Conservation (phyloP, 2,113 vertebrate species). For the Pseudois nayaur region DNA sequence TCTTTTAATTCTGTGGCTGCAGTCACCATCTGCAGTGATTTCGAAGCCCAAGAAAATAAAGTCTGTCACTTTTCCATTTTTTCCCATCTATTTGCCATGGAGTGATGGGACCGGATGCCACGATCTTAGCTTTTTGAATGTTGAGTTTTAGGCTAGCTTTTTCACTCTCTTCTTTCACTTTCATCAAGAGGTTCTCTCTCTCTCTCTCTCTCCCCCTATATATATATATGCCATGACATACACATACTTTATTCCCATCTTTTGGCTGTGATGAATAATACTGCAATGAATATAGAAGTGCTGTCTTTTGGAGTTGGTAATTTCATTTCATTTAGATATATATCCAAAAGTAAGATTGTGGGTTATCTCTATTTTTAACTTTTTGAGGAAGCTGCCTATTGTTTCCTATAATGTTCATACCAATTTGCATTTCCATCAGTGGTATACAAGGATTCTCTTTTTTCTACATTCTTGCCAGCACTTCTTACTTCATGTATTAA, state of each 20-base stretch:
- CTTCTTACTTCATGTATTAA: neutral
- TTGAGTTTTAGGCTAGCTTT: neutral
- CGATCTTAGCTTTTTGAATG: neutral
- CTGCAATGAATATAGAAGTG: neutral
- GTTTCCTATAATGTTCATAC: neutral
- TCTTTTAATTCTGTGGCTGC: neutral
- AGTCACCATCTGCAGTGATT: neutral
- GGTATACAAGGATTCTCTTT: neutral
- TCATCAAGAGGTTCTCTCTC: neutral
- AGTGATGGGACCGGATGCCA: neutral
- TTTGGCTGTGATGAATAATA: neutral
- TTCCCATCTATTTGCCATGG: neutral
- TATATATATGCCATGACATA: neutral
- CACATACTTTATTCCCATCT: neutral
- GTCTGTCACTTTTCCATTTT: neutral
- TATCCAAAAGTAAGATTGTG: neutral
- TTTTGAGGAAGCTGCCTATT: neutral
- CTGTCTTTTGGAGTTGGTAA: neutral
- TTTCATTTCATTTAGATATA: neutral
- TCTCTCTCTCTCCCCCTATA: no score
- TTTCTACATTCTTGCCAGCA: neutral
- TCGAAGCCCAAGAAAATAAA: neutral
- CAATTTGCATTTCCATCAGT: neutral
- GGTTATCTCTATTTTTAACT: neutral
- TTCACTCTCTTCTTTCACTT: neutral